A percentile compares a stretch with the other conserved stretches of the same genome.
Evolutionary conservation across 2,797 vertebrate species (phyloP).

Genomic region (Syngnathus acus): DNA sequence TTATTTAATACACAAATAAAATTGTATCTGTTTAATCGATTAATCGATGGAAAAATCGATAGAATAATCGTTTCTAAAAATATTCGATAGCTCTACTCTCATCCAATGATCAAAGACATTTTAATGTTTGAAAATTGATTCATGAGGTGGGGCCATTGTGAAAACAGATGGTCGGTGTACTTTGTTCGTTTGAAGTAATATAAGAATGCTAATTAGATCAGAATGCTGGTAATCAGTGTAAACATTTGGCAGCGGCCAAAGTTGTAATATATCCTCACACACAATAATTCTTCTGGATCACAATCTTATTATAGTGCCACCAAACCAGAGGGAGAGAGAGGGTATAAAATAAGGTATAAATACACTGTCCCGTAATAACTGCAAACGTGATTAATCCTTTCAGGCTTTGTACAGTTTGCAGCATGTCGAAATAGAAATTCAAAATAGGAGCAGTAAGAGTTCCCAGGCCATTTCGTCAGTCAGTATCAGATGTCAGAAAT

Average conservation of each 20-base stretch:
- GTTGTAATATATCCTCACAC: background rate
- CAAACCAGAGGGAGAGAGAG: background rate
- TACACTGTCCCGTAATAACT: background rate
- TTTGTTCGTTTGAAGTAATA: background rate
- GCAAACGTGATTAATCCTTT: background rate
- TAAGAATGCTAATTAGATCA: background rate
- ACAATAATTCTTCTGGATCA: background rate
- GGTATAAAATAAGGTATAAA: background rate
- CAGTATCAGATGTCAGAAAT: constrained; percentile 47
- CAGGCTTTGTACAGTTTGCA: background rate
- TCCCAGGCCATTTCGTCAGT: constrained; percentile 2
- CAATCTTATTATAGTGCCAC: background rate
- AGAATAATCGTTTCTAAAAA: no score
- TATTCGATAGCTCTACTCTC: background rate
- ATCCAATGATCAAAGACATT: background rate
- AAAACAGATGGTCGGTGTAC: no score
- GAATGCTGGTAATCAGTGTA: background rate
- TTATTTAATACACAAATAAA: constrained; percentile 6
- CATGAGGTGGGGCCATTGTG: background rate
- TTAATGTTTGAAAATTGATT: background rate
- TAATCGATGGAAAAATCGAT: no score
- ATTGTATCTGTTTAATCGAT: no score
- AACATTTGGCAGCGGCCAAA: background rate
- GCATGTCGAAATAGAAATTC: constrained; percentile 1
- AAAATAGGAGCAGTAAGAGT: background rate